These are phyloP conservation scores for Apogon talboti DNA, from an alignment of 2,797 vertebrate species.

Conservation along the genomic window DNA sequence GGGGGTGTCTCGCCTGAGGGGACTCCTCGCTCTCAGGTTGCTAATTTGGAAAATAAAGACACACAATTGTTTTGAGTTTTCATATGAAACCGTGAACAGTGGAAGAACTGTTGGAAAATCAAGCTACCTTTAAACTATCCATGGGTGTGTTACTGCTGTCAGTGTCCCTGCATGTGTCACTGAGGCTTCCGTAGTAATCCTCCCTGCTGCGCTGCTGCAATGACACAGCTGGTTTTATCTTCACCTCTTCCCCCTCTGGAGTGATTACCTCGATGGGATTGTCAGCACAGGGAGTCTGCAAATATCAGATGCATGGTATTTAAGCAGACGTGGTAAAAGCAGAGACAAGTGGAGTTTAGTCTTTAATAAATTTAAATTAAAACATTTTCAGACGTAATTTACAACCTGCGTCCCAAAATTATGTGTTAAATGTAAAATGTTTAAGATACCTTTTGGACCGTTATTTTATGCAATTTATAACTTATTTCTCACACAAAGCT, in stretches of 20 bases:
- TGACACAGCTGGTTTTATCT: conserved; percentile 58
- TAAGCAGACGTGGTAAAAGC: no score
- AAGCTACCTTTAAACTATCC: conserved; percentile 82
- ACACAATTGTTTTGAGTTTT: conserved; percentile 3
- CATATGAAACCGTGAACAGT: background rate
- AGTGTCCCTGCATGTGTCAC: conserved; percentile 56
- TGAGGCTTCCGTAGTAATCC: conserved; percentile 83
- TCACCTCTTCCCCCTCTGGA: conserved; percentile 62
- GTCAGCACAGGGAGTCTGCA: conserved; percentile 52
- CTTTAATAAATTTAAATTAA: no score
- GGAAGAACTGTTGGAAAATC: background rate
- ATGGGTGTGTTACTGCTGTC: conserved; percentile 58
- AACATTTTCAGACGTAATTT: no score
- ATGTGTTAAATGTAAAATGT: no score
- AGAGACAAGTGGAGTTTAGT: no score
- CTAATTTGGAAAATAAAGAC: conserved; percentile 51
- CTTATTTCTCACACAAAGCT: no score
- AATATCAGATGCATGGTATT: background rate
- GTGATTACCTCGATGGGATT: conserved; percentile 52
- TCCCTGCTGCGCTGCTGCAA: conserved; percentile 55
- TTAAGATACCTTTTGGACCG: no score
- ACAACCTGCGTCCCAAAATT: no score
- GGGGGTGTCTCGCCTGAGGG: conserved; percentile 76
- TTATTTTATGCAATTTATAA: no score
- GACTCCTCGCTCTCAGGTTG: conserved; percentile 79